Percentiles rank a stretch among this genome's conserved stretches.
These are phyloP conservation scores for Poicephalus gulielmi DNA, from an alignment of 2,113 vertebrate genomes.

Conservation along the genomic window DNA sequence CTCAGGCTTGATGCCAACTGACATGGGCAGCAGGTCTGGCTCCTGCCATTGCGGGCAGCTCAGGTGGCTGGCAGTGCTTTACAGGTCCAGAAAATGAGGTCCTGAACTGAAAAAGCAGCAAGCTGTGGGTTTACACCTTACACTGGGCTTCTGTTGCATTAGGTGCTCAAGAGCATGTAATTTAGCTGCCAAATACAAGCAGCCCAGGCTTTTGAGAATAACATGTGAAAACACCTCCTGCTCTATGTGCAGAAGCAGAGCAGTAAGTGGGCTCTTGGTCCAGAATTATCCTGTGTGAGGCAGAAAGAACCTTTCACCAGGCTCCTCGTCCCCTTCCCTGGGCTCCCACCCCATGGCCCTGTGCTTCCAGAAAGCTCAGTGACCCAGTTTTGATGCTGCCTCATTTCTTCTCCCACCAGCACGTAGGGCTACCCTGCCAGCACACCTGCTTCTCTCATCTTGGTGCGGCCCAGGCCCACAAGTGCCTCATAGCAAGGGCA, in stretches of 20 bases:
- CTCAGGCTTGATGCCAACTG: background rate
- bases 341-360: fast-evolving
- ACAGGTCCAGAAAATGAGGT: background rate
- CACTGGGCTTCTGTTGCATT: fast-evolving
- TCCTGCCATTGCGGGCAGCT: background rate
- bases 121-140: background rate
- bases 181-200: background rate
- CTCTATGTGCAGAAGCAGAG: background rate
- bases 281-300: background rate
- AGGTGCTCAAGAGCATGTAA: fast-evolving
- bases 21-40: background rate
- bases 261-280: background rate
- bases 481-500: background rate
- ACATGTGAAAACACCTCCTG: background rate
- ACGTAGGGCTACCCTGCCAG: background rate
- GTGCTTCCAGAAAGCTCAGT: fast-evolving
- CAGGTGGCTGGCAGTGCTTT: background rate
- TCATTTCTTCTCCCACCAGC: background rate
- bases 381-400: background rate
- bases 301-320: background rate
- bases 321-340: background rate
- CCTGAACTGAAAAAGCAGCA: background rate
- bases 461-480: background rate
- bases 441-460: background rate
- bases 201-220: background rate